Conservation (phyloP, 2,113 vertebrate genomes). For the Chunga burmeisteri region DNA sequence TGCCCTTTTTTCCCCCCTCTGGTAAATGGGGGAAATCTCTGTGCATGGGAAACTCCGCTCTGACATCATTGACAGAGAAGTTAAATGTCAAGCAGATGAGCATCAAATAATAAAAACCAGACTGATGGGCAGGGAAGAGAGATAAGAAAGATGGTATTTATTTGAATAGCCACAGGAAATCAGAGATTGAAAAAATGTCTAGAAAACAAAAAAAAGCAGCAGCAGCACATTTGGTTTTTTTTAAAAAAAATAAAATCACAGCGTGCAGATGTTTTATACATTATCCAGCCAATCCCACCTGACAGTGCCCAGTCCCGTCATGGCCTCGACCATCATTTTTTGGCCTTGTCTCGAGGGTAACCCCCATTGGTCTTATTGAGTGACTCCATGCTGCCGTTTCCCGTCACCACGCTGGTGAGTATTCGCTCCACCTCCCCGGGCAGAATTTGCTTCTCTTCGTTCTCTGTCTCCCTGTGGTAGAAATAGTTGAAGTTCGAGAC, state of each 20-base stretch:
- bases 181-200: constrained; percentile 47
- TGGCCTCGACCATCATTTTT: constrained; percentile 64
- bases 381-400: constrained; percentile 77
- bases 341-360: constrained; percentile 73
- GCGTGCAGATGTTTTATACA: background rate
- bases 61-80: background rate
- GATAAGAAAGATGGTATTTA: constrained; percentile 67
- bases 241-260: background rate
- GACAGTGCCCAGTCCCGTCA: background rate
- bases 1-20: background rate
- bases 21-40: background rate
- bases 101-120: background rate
- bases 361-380: constrained; percentile 85
- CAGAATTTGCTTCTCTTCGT: constrained; percentile 86
- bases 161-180: constrained; percentile 55
- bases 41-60: background rate
- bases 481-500: constrained; percentile 99
- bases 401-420: constrained; percentile 57
- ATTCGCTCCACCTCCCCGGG: constrained; percentile 73
- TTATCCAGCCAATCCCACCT: background rate
- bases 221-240: background rate
- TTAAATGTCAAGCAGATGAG: background rate
- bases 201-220: background rate
- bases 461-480: constrained; percentile 94
- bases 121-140: constrained; percentile 21